Evolutionary conservation across 2,888 invertebrate genomes (phyloP).

Genomic region (Pollenia griseotomentosa): DNA sequence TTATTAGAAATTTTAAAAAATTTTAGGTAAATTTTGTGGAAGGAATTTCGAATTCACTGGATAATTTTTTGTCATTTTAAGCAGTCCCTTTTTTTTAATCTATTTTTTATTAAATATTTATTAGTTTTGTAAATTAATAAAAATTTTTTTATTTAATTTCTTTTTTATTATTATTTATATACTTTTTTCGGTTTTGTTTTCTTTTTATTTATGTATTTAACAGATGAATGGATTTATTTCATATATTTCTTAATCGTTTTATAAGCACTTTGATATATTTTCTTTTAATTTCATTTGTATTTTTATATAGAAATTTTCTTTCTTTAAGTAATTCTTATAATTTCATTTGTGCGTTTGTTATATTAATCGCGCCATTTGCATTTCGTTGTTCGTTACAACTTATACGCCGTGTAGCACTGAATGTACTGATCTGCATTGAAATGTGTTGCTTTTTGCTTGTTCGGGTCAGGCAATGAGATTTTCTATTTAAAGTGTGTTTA

Average conservation of each 20-base stretch:
- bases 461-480: background rate
- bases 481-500: background rate
- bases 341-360: constrained; percentile 35
- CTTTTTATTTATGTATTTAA: constrained; percentile 43
- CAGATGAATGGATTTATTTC: constrained; percentile 34
- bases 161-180: background rate
- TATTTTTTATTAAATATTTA: no score
- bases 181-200: constrained; percentile 23
- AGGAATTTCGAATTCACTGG: no score
- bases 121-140: background rate
- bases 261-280: background rate
- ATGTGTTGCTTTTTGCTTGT: constrained; percentile 21
- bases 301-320: constrained; percentile 25
- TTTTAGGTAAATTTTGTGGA: no score
- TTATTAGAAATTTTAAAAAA: background rate
- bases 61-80: no score
- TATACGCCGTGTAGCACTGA: constrained; percentile 76
- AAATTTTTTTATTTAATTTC: background rate
- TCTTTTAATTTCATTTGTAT: constrained; percentile 22
- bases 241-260: constrained; percentile 32
- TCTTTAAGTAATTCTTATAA: constrained; percentile 36
- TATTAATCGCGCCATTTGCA: constrained; percentile 37
- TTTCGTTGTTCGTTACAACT: constrained; percentile 62
- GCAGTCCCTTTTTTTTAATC: no score
- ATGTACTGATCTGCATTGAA: constrained; percentile 76